Base-by-base conservation (phyloP, 1,140 invertebrate species). In the Bombyx mandarina region DNA sequence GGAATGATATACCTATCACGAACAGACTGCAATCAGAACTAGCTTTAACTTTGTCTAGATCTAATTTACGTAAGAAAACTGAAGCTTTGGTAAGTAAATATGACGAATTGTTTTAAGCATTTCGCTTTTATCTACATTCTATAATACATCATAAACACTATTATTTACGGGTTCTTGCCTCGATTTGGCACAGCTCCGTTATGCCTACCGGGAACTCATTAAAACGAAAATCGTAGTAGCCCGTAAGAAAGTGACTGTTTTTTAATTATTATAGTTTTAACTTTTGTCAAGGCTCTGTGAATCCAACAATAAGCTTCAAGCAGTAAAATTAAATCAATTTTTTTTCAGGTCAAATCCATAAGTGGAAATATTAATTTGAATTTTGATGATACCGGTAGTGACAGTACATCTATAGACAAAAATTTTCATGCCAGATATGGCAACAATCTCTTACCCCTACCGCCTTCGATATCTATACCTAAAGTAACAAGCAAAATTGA, bases 1-100 rank as follows among this genome's bases (percentile, higher is more conserved):
- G 75, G 45, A 75, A 86, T 56, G 78, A 88, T 59, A 84, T 73
- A 9, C 85, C 89, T 1, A 89, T 92, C 42, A 90, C 89, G n/a
- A 91, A 89, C 63, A 89, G 90, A 75, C 79, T 94, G 53, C 92
- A 93, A 69, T 92, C 91, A 56, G 93, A 94, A 87, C 80, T 94
- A 57, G 91, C 89, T 22, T 89, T 93, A 50, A 94, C 93, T 1
- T 79, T 94, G 50, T 92, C 93, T 62, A 90, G 93, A 78, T 93
- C 93, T 8, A 93, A 94, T 84, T 86, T 94, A 58, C 89, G 89
- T 71, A 91, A 90, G 79, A 91, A 91, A 82, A 93, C 91, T 79
- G 91, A 93, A 79, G 89, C 89, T 69, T 89, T 92, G 88, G 90
- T 90, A 80, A 88, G 84, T 83, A 63, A 26, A 46, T 6, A 42